A percentile compares a stretch with the other conserved stretches of the same genome.
phyloP scores from a whole-genome alignment of 1,140 invertebrate species.

The Scylla paramamosain region DNA sequence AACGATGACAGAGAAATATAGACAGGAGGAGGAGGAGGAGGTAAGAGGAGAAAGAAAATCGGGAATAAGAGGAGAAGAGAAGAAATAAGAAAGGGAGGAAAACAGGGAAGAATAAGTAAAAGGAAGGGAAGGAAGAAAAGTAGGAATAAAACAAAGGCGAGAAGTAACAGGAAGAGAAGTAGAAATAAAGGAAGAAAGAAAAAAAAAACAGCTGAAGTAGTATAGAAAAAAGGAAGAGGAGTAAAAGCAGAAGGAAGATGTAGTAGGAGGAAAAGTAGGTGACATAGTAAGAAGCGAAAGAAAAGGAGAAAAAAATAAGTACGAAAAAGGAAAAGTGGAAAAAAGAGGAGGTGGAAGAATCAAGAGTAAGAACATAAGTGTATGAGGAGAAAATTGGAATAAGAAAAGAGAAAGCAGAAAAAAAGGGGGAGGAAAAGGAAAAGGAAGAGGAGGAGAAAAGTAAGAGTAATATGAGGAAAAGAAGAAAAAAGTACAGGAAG shows the following conservation, averaged over 20 bases:
- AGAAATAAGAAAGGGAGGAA: not conserved
- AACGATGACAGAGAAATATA: no score
- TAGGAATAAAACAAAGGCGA: not conserved
- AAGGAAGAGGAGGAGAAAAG: not conserved
- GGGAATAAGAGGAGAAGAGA: not conserved
- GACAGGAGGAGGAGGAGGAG: no score
- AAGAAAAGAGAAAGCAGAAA: no score
- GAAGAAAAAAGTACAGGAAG: conserved; percentile 2
- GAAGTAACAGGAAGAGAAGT: not conserved
- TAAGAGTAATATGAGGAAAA: not conserved
- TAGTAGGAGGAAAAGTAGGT: not conserved
- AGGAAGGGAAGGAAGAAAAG: not conserved
- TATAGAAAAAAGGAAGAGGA: not conserved
- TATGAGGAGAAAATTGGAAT: no score
- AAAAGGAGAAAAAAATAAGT: not conserved
- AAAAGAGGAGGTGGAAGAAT: no score
- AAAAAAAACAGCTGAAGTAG: no score
- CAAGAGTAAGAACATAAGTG: no score
- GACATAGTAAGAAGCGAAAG: no score
- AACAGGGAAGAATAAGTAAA: not conserved
- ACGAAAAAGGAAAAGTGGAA: no score
- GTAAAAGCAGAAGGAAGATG: no score
- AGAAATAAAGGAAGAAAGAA: no score
- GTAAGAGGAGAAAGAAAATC: not conserved
- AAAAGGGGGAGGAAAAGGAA: no score